Percentiles rank a stretch among this genome's conserved stretches.
These are phyloP conservation scores for Brenthis ino DNA, from an alignment of 2,888 invertebrate genomes.

Conservation along the genomic window DNA sequence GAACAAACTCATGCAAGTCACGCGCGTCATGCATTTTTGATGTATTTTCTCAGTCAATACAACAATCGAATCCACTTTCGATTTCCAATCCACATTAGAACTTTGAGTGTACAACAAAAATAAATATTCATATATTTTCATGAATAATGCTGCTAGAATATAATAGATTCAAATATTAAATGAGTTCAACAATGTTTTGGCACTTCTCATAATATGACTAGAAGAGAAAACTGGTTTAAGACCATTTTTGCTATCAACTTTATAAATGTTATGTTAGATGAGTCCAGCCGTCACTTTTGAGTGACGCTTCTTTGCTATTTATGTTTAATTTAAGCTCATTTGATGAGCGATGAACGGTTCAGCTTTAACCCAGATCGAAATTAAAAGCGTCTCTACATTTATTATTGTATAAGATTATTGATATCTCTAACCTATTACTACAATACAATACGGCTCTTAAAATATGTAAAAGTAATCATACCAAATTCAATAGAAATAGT, in stretches of 20 bases:
- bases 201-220: not conserved
- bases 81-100: slow-evolving; percentile 42
- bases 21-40: slow-evolving; percentile 49
- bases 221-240: no score
- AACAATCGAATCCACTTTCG: slow-evolving; percentile 47
- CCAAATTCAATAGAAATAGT: slow-evolving; percentile 19
- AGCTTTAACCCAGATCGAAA: no score
- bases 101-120: slow-evolving; percentile 3
- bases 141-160: slow-evolving; percentile 4
- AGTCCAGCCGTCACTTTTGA: not conserved
- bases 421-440: not conserved
- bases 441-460: no score
- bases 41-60: slow-evolving; percentile 49
- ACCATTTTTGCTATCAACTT: no score
- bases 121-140: slow-evolving; percentile 1
- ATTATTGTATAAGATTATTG: no score
- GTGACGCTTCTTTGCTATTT: no score
- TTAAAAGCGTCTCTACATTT: no score
- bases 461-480: slow-evolving; percentile 3
- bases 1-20: slow-evolving; percentile 67
- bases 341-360: no score
- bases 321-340: no score
- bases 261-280: no score
- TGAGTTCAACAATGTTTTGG: not conserved
- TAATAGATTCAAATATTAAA: not conserved